Evolutionary conservation across 1,140 invertebrate species (phyloP), one percentile per base, ranked within the genome.

Genomic region (silkworm (Bombyx mori)): DNA sequence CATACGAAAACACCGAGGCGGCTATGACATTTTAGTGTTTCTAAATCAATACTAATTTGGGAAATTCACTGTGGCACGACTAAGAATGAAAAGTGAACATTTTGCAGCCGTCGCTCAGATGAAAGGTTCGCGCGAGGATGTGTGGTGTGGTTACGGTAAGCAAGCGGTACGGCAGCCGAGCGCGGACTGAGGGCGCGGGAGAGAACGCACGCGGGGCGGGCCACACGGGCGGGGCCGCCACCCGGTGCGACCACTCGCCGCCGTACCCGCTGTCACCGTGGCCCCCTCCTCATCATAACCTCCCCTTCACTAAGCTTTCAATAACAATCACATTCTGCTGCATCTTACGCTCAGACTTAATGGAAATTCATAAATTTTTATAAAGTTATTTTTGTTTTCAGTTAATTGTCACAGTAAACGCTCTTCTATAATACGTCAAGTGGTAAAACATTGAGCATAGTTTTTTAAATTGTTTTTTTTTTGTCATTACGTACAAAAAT

Each of bases 91-190:
- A 48, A 61, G 43, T 7, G 18, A 57, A 45, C 52, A 57, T 43
- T 57, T 51, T 55, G 26, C 26, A 35, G 26, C 26, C 26, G 26
- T 35, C 26, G 26, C 26, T 35, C 26, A 35, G 26, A 18, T 18
- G 12, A 35, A 35, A 35, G 26, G 63, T 65, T 50, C 51, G 8
- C 42, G 54, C 43, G 46, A 18, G n/a, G 50, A 54, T 35, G 50
- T 51, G 9, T 44, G 51, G 47, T 55, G 60, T 44, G 65, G 52
- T 44, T 48, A 60, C 68, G 61, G 26, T 3, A 35, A 35, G 26
- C 26, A 60, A 76, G 55, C 79, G 76, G 77, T 75, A 76, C 77
- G 73, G 75, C 73, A 77, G 79, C 71, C 75, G 74, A 79, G 75
- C 86, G 83, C 88, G 80, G 77, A 86, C 68, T 73, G 75, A 75